Evolutionary conservation across 2,113 vertebrate species (phyloP).

Genomic region (Rhinopomastus cyanomelas): DNA sequence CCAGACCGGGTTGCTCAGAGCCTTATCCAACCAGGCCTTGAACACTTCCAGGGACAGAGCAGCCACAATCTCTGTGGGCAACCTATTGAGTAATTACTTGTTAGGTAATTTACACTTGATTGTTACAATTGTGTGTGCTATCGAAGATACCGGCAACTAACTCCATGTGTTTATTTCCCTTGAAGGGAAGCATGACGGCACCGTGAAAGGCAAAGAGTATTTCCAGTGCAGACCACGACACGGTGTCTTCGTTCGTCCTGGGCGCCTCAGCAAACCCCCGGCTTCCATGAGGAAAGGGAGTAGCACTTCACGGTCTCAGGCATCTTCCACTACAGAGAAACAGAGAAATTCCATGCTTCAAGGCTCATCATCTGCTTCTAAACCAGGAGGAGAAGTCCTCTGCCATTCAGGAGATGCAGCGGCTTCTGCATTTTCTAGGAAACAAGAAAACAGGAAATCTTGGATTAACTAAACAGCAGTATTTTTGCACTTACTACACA

Average conservation of each 20-base stretch:
- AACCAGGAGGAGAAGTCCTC: constrained; percentile 33
- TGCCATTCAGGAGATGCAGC: constrained; percentile 60
- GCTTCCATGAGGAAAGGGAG: constrained; percentile 65
- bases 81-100: too few species aligned
- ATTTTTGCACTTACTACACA: constrained; percentile 79
- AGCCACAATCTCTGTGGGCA: too few species aligned
- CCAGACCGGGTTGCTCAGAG: too few species aligned
- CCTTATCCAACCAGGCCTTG: too few species aligned
- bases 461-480: constrained; percentile 75
- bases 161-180: constrained; percentile 7
- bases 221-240: constrained; percentile 83
- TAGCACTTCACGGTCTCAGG: constrained; percentile 58
- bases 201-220: constrained; percentile 84
- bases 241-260: constrained; percentile 82
- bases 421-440: constrained; percentile 72
- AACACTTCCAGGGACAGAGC: too few species aligned
- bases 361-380: constrained; percentile 29
- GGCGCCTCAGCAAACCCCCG: constrained; percentile 79
- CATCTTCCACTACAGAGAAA: constrained; percentile 70
- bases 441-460: constrained; percentile 74
- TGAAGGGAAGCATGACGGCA: constrained; percentile 84
- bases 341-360: constrained; percentile 20
- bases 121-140: not conserved
- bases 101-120: too few species aligned
- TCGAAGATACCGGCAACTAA: not conserved